Conservation (phyloP, 35 echinoderm and acorn worm species). For the Anneissia japonica region DNA sequence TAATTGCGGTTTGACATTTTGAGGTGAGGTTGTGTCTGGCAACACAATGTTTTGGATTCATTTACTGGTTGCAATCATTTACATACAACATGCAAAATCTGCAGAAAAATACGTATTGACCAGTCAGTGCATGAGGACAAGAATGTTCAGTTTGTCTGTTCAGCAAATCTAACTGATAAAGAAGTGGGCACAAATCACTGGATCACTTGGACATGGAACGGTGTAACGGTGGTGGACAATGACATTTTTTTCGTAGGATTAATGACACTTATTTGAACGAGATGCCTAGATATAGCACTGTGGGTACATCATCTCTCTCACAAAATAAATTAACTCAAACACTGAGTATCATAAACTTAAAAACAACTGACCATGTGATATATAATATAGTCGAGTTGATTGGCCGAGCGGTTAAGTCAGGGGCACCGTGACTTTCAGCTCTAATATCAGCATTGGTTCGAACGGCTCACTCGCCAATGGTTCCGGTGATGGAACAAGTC, state of each 20-base stretch:
- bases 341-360: neutral
- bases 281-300: neutral
- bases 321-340: neutral
- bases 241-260: neutral
- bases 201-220: neutral
- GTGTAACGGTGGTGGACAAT: neutral
- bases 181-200: neutral
- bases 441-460: no score
- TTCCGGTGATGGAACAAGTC: no score
- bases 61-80: no score
- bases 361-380: neutral
- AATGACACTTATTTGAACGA: neutral
- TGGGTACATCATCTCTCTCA: neutral
- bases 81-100: neutral
- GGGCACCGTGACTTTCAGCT: no score
- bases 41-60: no score
- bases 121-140: no score
- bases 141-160: neutral
- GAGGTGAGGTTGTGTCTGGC: no score
- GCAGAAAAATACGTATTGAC: neutral
- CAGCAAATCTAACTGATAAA: neutral
- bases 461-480: no score
- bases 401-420: no score
- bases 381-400: no score
- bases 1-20: no score